Base-by-base conservation (phyloP, 2,797 vertebrate genomes). In the Protosalanx chinensis region DNA sequence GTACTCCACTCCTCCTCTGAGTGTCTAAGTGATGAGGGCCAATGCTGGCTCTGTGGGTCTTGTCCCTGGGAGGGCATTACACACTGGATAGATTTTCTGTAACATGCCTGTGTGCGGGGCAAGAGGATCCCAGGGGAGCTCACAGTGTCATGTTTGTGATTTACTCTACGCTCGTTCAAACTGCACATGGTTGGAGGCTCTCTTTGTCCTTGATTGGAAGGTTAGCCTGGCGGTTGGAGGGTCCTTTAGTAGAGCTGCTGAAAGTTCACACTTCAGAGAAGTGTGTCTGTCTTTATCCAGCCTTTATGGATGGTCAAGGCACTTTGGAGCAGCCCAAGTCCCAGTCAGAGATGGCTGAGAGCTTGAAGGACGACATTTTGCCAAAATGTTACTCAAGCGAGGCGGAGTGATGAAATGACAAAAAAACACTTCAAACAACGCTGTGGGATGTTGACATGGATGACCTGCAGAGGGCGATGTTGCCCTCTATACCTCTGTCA, bases 391-490 rank as follows among this genome's bases (percentile, higher is more conserved):
- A 27, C 15, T 59, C 6, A 13, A 46, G 41, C 13, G 41, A 2
- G 41, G 12, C 1, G 12, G 41, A 46, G 41, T 46, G 41, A 46
- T 13, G 10, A 46, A 13, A 13, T 46, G 12, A 46, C 10, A 12
- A 20, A 27, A 1, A 7, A 59, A n/a, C 57, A 5, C 57, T 59
- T 27, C 57, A 59, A 20, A 27, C 57, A n/a, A 59, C n/a, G 20
- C 10, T 27, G 72, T 91, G 85, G 41, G 41, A 46, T 46, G 81
- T 84, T 86, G 86, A 87, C 84, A 66, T 75, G 66, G 78, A 32
- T 76, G 87, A 81, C 91, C 92, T 91, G 86, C 87, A 93, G 92
- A 89, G 90, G 92, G 92, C 91, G 88, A 87, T 85, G 87, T 92
- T 91, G 91, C 84, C 88, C 90, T 74, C 83, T 64, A 70, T 66